Percentiles rank a stretch among this genome's conserved stretches.
phyloP scores from a whole-genome alignment of 2,797 vertebrate species.

The Pipistrellus nathusii region DNA sequence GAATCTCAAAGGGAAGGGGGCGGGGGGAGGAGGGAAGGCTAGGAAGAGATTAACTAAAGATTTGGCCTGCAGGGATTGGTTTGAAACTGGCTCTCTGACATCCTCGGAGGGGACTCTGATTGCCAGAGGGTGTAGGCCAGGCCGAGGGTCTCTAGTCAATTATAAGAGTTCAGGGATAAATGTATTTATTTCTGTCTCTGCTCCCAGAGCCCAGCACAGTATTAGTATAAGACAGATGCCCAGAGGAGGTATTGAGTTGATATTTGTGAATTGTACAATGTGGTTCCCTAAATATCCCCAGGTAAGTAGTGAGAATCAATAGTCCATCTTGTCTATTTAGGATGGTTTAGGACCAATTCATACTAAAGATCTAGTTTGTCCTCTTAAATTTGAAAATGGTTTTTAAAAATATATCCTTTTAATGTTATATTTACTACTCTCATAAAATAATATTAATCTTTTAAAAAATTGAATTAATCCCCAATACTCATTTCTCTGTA shows the following conservation, averaged over 20 bases:
- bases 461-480: neutral
- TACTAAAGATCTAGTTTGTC: neutral
- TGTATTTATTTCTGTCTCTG: neutral
- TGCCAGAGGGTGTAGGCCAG: no score
- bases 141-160: no score
- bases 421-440: neutral
- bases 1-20: no score
- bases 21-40: no score
- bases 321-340: neutral
- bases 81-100: no score
- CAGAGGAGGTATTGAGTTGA: neutral
- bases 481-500: neutral
- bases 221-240: no score
- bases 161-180: neutral
- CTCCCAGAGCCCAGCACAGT: neutral
- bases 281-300: neutral
- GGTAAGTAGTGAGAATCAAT: neutral
- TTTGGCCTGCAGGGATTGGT: no score
- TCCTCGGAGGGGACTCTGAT: no score
- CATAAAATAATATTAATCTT: neutral
- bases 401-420: conserved; percentile 17
- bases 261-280: neutral
- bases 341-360: neutral
- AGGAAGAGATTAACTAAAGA: no score
- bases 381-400: neutral